phyloP scores from a whole-genome alignment of 2,888 invertebrate species.

The Pasiphila rectangulata region DNA sequence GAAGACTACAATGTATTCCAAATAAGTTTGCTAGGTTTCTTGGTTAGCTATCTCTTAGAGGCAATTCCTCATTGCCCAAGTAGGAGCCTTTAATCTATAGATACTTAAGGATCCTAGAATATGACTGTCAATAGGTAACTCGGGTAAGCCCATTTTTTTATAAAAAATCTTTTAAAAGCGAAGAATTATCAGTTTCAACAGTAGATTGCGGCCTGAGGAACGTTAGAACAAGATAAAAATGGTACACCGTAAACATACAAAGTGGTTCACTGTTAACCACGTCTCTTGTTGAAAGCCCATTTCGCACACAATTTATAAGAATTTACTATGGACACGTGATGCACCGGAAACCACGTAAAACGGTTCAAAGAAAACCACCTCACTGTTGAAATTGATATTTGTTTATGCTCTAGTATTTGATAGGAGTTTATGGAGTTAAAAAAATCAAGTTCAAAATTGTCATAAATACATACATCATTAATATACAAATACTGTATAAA shows the following conservation, averaged over 20 bases:
- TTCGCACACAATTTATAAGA: no score
- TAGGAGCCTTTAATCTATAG: no score
- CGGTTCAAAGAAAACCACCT: not conserved
- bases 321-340: no score
- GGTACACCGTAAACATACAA: not conserved
- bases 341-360: not conserved
- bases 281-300: no score
- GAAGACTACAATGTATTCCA: no score
- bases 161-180: not conserved
- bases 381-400: not conserved
- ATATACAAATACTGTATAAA: constrained; percentile 48
- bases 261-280: not conserved
- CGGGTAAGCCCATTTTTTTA: not conserved
- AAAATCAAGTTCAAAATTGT: constrained; percentile 15
- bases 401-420: not conserved
- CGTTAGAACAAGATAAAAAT: no score
- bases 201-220: no score
- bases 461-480: constrained; percentile 19
- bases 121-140: not conserved
- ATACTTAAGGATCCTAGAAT: no score
- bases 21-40: no score
- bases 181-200: not conserved
- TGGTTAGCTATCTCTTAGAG: no score
- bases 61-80: no score
- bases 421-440: not conserved